Conservation (phyloP, 2,797 vertebrate species). For the Clamator glandarius region DNA sequence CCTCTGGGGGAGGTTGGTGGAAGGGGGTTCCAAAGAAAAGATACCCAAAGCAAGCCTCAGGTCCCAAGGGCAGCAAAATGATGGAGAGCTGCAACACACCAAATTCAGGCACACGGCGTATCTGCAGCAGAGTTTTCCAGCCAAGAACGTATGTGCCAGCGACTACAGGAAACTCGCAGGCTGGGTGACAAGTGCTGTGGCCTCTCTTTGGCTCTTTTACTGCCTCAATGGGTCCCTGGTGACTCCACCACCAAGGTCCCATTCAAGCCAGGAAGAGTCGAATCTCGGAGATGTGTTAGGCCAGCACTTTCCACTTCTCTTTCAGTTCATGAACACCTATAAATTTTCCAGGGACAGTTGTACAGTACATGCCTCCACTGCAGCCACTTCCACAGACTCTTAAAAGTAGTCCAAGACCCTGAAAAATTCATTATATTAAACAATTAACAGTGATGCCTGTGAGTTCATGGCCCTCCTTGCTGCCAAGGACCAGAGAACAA, state of each 20-base stretch:
- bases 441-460: neutral
- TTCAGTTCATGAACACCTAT: constrained; percentile 21
- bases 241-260: neutral
- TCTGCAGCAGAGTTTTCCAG: neutral
- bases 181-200: neutral
- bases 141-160: neutral
- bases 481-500: neutral
- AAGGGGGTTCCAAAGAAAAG: neutral
- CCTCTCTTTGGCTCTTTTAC: neutral
- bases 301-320: constrained; percentile 24
- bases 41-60: rapidly evolving
- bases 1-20: rapidly evolving
- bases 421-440: neutral
- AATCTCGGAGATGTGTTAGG: neutral
- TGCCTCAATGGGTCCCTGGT: neutral
- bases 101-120: neutral
- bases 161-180: neutral
- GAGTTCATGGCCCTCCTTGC: neutral
- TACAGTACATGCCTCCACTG: neutral
- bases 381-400: constrained; percentile 14
- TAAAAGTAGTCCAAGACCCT: neutral
- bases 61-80: neutral
- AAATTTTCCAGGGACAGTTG: constrained; percentile 22
- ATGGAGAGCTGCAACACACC: neutral
- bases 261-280: neutral